Conservation (phyloP, 2,113 vertebrate genomes). For the Ornithorhynchus anatinus region DNA sequence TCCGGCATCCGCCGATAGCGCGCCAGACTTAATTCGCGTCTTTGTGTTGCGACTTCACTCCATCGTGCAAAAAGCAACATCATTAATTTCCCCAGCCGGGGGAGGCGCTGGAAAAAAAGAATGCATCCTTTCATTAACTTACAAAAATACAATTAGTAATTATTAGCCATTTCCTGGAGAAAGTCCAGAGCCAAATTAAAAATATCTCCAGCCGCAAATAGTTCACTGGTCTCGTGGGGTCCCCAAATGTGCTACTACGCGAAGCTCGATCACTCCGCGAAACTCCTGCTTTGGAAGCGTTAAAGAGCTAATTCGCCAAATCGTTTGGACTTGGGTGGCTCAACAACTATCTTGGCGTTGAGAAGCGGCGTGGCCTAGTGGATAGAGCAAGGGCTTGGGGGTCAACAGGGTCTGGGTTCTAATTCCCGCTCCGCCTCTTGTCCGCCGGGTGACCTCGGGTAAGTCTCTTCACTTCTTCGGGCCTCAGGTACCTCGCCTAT, state of each 20-base stretch:
- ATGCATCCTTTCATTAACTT: slow-evolving; percentile 83
- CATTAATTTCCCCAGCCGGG: slow-evolving; percentile 78
- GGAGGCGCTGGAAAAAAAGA: slow-evolving; percentile 81
- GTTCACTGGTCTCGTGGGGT: slow-evolving; percentile 77
- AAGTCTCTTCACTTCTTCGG: too few species aligned
- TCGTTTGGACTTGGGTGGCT: too few species aligned
- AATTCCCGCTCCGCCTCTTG: too few species aligned
- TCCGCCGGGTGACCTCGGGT: too few species aligned
- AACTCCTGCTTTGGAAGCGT: slow-evolving; percentile 50
- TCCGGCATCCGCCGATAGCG: slow-evolving; percentile 37
- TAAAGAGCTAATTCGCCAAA: slow-evolving; percentile 46
- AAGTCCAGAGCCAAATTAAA: slow-evolving; percentile 91
- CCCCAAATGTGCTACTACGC: slow-evolving; percentile 29
- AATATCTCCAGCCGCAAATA: slow-evolving; percentile 76
- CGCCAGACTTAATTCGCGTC: slow-evolving; percentile 62
- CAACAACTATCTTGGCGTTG: too few species aligned
- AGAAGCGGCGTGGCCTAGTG: too few species aligned
- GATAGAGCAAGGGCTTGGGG: too few species aligned
- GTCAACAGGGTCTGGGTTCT: too few species aligned
- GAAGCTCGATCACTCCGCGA: slow-evolving; percentile 56
- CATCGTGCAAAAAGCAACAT: slow-evolving; percentile 71
- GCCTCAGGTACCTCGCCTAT: too few species aligned
- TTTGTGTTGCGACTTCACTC: slow-evolving; percentile 68
- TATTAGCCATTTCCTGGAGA: slow-evolving; percentile 96
- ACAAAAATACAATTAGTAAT: slow-evolving; percentile 97